Evolutionary conservation across 1,140 invertebrate genomes (phyloP), one percentile per base, ranked within the genome.

Genomic region (Hormaphis cornu): DNA sequence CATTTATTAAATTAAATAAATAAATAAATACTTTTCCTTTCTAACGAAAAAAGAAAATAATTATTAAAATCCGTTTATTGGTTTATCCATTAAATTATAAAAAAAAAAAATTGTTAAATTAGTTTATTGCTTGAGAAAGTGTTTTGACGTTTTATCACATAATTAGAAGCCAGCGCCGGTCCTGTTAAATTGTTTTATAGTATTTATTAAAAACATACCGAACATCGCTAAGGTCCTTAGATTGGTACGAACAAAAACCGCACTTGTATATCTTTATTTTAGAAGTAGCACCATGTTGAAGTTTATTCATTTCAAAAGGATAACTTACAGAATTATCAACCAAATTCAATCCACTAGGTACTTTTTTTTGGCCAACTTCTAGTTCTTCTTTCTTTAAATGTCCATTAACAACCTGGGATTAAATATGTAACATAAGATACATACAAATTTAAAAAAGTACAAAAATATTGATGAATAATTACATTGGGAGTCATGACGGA

Each of bases 241-340:
- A 71, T 28, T 72, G 72, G 24, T 59, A 71, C 22, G 69, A 18
- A 42, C 69, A 72, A 33, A 72, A 72, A 16, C 72, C 70, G 40
- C 72, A 72, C 28, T 72, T 72, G 40, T 72, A 72, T 8, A 71
- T 61, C 59, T 72, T 72, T n/a, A 70, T 44, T 46, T 72, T 72
- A 4, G 71, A 48, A 22, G 22, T 12, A 40, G 40, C 56, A n/a
- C 70, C 66, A 4, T 52, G 28, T 42, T 40, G 20, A 10, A 2
- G n/a, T 42, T 28, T 42, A 2, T 2, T 22, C 1, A 28, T 6
- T 46, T 46, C 18, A n/a, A 46, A 46, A 35, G 54, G 4, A 58
- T 3, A 24, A 22, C 33, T 58, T 12, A 35, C 20, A 1, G 54
- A 58, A 24, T 18, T 35, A 8, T 40, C 54, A 20, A 18, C 24